Conservation (phyloP, 1,140 invertebrate species). For the Cephus cinctus region DNA sequence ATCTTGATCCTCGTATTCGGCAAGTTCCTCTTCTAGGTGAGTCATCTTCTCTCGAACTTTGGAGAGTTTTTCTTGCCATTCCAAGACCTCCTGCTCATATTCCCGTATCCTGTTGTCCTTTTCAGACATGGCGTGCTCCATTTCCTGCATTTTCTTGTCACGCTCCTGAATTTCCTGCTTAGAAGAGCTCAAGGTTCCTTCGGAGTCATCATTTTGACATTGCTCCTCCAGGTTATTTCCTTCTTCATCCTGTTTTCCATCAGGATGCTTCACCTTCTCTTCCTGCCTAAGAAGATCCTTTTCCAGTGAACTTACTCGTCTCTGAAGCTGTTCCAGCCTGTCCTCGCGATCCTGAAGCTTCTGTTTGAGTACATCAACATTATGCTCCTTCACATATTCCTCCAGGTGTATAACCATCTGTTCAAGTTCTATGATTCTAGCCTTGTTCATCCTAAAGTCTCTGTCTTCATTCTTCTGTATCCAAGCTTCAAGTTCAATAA, state of each 20-base stretch:
- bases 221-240: neutral
- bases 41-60: conserved; percentile 28
- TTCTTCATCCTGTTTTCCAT: neutral
- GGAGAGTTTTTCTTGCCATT: conserved; percentile 31
- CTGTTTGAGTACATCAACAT: conserved; percentile 42
- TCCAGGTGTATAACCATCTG: conserved; percentile 47
- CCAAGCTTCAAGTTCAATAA: conserved; percentile 43
- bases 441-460: conserved; percentile 35
- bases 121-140: conserved; percentile 36
- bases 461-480: conserved; percentile 35
- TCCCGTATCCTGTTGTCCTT: conserved; percentile 40
- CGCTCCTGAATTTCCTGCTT: conserved; percentile 11
- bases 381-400: conserved; percentile 43
- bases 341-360: conserved; percentile 45
- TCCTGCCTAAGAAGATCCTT: conserved; percentile 22
- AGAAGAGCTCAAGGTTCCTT: conserved; percentile 5
- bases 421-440: conserved; percentile 41
- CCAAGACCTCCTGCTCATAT: conserved; percentile 33
- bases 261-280: neutral
- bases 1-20: conserved; percentile 30
- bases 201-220: conserved; percentile 5
- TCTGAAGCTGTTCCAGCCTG: conserved; percentile 40
- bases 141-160: conserved; percentile 39
- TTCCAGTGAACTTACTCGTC: conserved; percentile 21
- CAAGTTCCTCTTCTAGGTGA: conserved; percentile 26